These are phyloP conservation scores for Triplophysa bombifrons DNA, from an alignment of 2,797 vertebrate genomes.

Conservation along the genomic window DNA sequence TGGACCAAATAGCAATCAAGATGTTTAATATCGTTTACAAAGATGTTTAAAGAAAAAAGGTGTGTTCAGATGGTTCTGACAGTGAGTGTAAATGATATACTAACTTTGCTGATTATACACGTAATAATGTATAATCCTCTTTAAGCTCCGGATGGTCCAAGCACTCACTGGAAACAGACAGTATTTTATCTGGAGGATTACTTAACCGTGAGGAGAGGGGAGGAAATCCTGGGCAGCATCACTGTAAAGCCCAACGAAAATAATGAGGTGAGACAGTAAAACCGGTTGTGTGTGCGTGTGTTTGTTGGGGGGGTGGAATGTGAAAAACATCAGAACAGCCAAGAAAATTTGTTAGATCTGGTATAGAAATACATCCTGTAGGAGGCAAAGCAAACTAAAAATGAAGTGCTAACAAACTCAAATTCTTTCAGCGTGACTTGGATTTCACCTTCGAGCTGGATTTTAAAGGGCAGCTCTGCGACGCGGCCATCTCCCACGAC, in stretches of 20 bases:
- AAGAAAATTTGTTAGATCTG: background rate
- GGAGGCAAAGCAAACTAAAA: background rate
- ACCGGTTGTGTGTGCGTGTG: background rate
- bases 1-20: too few species aligned
- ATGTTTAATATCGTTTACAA: too few species aligned
- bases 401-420: background rate
- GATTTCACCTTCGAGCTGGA: conserved; percentile 97
- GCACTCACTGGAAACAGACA: conserved; percentile 98
- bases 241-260: conserved; percentile 94
- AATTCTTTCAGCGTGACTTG: conserved; percentile 86
- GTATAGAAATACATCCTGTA: background rate
- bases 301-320: background rate
- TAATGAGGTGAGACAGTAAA: conserved; percentile 85
- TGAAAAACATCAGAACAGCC: background rate
- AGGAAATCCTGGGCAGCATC: conserved; percentile 93
- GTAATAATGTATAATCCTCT: background rate
- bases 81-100: background rate
- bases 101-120: background rate
- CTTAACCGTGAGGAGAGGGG: conserved; percentile 92
- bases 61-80: background rate
- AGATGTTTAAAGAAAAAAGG: background rate
- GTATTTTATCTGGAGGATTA: conserved; percentile 98
- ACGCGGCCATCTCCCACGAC: conserved; percentile 95
- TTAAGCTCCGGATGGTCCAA: conserved; percentile 91
- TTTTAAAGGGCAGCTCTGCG: conserved; percentile 98